A percentile compares a stretch with the other conserved stretches of the same genome.
These are phyloP conservation scores for Lutjanus campechanus DNA, from an alignment of 2,797 vertebrate genomes.

Conservation along the genomic window DNA sequence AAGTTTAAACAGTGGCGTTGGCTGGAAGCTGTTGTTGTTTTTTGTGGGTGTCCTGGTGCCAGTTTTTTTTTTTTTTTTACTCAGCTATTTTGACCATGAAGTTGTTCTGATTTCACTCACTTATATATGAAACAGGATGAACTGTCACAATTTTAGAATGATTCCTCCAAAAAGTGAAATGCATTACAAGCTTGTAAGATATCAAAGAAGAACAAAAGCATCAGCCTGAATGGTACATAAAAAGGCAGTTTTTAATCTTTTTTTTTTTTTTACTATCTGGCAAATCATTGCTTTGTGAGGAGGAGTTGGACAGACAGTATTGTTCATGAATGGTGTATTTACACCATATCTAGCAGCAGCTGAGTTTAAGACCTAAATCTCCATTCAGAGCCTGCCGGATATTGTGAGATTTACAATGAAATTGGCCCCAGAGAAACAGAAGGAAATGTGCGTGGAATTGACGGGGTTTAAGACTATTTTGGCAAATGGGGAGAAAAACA, in stretches of 20 bases:
- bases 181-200: not conserved
- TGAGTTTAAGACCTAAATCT: slow-evolving; percentile 60
- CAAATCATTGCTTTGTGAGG: slow-evolving; percentile 8
- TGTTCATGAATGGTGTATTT: slow-evolving; percentile 48
- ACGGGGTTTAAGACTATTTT: slow-evolving; percentile 14
- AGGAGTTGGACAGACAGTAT: slow-evolving; percentile 35
- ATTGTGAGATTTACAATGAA: slow-evolving; percentile 50
- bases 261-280: slow-evolving; percentile 17
- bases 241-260: slow-evolving; percentile 14
- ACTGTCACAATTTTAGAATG: not conserved
- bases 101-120: not conserved
- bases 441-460: slow-evolving; percentile 30
- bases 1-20: not conserved
- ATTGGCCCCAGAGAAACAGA: slow-evolving; percentile 40
- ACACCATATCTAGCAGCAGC: slow-evolving; percentile 49
- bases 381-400: slow-evolving; percentile 39
- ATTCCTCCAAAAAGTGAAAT: slow-evolving; percentile 4
- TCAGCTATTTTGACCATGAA: not conserved
- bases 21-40: not conserved
- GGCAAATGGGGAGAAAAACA: not conserved
- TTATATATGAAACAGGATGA: not conserved
- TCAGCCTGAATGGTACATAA: not conserved
- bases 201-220: slow-evolving; percentile 5
- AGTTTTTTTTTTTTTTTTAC: not conserved
- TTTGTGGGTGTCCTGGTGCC: not conserved